Percentiles rank a stretch among this genome's conserved stretches.
phyloP scores from a whole-genome alignment of 2,113 vertebrate species.

The Phrynocephalus versicolor region DNA sequence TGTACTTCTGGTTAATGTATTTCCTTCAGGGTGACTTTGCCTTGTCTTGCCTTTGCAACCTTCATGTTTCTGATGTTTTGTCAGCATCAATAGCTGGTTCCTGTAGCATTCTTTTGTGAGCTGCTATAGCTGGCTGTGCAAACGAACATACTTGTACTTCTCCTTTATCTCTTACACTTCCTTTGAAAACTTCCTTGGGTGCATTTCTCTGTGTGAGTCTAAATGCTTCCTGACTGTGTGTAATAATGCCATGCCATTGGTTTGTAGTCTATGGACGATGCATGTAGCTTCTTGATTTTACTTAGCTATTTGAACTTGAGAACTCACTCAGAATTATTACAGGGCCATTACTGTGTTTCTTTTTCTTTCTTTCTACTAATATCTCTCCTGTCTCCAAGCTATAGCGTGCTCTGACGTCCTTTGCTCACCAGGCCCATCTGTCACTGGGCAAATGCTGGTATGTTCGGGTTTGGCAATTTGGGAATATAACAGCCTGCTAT shows the following conservation, averaged over 20 bases:
- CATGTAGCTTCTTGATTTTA: not conserved
- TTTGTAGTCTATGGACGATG: not conserved
- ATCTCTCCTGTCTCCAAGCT: not conserved
- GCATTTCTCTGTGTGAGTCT: not conserved
- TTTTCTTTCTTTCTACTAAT: too few species aligned
- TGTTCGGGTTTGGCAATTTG: not conserved
- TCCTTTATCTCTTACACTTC: not conserved
- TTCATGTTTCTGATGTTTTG: not conserved
- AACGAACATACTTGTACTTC: not conserved
- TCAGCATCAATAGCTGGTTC: not conserved
- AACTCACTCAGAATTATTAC: not conserved
- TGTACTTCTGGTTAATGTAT: not conserved
- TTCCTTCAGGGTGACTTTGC: not conserved
- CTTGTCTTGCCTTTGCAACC: not conserved
- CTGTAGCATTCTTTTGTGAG: not conserved
- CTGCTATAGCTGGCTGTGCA: not conserved
- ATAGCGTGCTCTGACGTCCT: not conserved
- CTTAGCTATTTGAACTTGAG: not conserved
- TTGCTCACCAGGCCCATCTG: not conserved
- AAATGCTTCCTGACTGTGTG: slow-evolving; percentile 7
- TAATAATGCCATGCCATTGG: not conserved
- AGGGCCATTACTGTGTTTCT: not conserved
- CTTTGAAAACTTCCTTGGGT: not conserved
- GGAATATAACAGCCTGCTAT: not conserved
- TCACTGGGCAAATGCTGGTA: too few species aligned